Evolutionary conservation across 2,888 invertebrate species (phyloP).

Genomic region (Drosophila rellima): DNA sequence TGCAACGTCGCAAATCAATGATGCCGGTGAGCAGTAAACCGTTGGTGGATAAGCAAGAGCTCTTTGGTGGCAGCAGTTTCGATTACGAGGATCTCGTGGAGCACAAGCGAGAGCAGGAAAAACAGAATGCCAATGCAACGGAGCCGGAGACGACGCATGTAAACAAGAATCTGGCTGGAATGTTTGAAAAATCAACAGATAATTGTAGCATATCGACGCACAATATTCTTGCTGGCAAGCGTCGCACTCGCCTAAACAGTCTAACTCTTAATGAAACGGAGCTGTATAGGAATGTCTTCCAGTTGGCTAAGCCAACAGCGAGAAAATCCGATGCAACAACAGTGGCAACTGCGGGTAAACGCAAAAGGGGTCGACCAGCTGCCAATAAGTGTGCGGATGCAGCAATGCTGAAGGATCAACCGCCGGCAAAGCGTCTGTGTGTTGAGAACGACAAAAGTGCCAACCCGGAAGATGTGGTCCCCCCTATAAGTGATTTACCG

Average conservation of each 20-base stretch:
- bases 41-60: slow-evolving; percentile 63
- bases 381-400: not conserved
- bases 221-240: slow-evolving; percentile 83
- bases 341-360: not conserved
- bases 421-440: slow-evolving; percentile 3
- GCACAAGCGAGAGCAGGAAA: slow-evolving; percentile 17
- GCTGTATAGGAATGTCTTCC: slow-evolving; percentile 56
- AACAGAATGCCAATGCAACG: slow-evolving; percentile 39
- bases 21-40: slow-evolving; percentile 66
- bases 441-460: not conserved
- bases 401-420: not conserved
- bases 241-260: slow-evolving; percentile 68
- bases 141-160: slow-evolving; percentile 18
- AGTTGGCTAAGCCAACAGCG: slow-evolving; percentile 22
- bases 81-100: slow-evolving; percentile 76
- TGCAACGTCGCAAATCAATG: slow-evolving; percentile 68
- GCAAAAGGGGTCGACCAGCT: slow-evolving; percentile 37
- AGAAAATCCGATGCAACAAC: not conserved
- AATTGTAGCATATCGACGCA: slow-evolving; percentile 83
- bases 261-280: slow-evolving; percentile 78
- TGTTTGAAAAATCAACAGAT: slow-evolving; percentile 78
- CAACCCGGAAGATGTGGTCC: not conserved
- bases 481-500: too few species aligned
- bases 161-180: slow-evolving; percentile 58
- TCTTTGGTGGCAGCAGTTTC: slow-evolving; percentile 56